A percentile compares a stretch with the other conserved stretches of the same genome.
Conservation (phyloP, 2,797 vertebrate species). For the Eulemur rubriventer region DNA sequence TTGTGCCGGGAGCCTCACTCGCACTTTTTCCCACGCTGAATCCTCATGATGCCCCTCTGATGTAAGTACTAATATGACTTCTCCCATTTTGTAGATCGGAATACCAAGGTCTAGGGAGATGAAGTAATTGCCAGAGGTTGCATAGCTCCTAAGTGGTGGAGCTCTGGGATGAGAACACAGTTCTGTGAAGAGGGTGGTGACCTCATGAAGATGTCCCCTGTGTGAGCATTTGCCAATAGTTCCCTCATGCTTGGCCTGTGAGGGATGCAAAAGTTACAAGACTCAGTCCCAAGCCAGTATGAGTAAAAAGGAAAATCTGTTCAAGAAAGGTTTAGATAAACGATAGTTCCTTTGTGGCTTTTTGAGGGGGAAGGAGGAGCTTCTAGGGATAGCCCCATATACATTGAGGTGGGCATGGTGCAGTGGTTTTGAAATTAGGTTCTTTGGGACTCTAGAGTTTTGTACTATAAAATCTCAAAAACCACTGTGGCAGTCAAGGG, state of each 20-base stretch:
- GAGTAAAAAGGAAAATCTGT: not conserved
- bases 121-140: not conserved
- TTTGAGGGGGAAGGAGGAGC: not conserved
- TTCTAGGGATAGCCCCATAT: not conserved
- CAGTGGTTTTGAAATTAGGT: not conserved
- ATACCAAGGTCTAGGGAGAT: not conserved
- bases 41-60: not conserved
- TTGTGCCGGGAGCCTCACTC: not conserved
- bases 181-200: not conserved
- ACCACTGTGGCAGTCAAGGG: not conserved
- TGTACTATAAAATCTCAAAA: not conserved
- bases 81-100: not conserved
- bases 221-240: not conserved
- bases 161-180: not conserved
- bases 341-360: not conserved
- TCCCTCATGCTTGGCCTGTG: not conserved
- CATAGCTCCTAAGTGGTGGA: not conserved
- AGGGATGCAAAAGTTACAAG: not conserved
- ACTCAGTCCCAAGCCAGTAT: not conserved
- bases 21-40: not conserved
- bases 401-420: not conserved
- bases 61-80: not conserved
- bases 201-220: not conserved
- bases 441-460: not conserved
- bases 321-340: not conserved